Base-by-base conservation (phyloP, 2,113 vertebrate species). In the Gymnorhina tibicen region DNA sequence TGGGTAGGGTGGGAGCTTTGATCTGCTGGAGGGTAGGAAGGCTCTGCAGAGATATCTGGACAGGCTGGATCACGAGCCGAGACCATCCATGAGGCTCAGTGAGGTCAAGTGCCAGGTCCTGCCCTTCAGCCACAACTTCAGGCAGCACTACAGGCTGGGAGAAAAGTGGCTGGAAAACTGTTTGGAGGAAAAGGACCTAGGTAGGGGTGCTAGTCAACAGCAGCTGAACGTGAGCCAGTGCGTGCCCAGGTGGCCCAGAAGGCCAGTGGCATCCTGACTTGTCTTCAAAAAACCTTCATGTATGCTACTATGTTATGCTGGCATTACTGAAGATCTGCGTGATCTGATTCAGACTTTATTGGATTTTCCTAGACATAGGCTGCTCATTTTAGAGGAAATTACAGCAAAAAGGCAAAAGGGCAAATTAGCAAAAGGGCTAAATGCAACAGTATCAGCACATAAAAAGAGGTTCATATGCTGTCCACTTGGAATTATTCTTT, bases 1-100 rank as follows among this genome's bases (percentile, higher is more conserved):
- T 37, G 28, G 6, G 15, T 13, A 20, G 27, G 15, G 16, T 28
- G 27, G 8, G 17, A 58, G 3, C 1, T 0, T 5, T 28, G 15
- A 37, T 23, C 15, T 73, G 14, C 27, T 80, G 22, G 7, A 32
- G 6, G 5, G 21, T 9, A 42, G 26, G 12, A 72, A 6, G 37
- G 4, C 22, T 44, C 22, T 59, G 44, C 15, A 28, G 44, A 50
- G 11, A 15, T 22, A 28, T 33, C 32, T 73, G 3, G 12, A 66
- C 22, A 66, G 32, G 21, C 27, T 66, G 32, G 27, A 66, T 50
- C 11, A 3, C n/a, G n/a, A n/a, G n/a, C 17, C 18, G 32, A 37
- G 22, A 27, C 10, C 22, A 37, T 16, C 11, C 22, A 23, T 13
- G 30, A 19, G 22, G 32, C 17, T 73, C 67, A 44, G 4, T 16